Evolutionary conservation across 2,113 vertebrate species (phyloP).

Genomic region (Pyrgilauda ruficollis): DNA sequence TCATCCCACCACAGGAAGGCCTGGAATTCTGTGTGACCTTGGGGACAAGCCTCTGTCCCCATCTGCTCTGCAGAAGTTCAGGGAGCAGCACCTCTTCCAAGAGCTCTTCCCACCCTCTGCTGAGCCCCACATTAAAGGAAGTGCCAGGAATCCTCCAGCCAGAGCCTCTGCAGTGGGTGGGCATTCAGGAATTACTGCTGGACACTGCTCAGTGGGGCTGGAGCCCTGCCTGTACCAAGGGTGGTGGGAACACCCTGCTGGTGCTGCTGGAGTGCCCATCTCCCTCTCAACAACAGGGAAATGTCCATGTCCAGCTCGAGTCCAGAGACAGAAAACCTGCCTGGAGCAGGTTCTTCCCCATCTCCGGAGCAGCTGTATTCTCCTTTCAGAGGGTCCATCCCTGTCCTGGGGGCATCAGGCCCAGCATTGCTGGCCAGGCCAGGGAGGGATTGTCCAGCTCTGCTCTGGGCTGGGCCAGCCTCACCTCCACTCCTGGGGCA

Average conservation of each 20-base stretch:
- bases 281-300: neutral
- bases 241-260: neutral
- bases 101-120: neutral
- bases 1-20: rapidly evolving
- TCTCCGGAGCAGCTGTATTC: neutral
- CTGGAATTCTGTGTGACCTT: neutral
- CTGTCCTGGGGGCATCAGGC: neutral
- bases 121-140: neutral
- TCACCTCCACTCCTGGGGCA: neutral
- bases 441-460: neutral
- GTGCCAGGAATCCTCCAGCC: neutral
- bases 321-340: neutral
- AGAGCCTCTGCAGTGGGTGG: neutral
- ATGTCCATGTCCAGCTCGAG: neutral
- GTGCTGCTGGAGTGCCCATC: neutral
- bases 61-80: neutral
- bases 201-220: rapidly evolving
- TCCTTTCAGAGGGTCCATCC: neutral
- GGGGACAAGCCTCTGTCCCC: neutral
- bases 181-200: neutral
- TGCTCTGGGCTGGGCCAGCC: neutral
- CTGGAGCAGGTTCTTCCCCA: neutral
- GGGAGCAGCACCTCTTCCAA: neutral
- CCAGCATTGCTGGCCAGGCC: neutral
- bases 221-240: neutral